Conservation (phyloP, 2,113 vertebrate species). For the Lepus timidus region DNA sequence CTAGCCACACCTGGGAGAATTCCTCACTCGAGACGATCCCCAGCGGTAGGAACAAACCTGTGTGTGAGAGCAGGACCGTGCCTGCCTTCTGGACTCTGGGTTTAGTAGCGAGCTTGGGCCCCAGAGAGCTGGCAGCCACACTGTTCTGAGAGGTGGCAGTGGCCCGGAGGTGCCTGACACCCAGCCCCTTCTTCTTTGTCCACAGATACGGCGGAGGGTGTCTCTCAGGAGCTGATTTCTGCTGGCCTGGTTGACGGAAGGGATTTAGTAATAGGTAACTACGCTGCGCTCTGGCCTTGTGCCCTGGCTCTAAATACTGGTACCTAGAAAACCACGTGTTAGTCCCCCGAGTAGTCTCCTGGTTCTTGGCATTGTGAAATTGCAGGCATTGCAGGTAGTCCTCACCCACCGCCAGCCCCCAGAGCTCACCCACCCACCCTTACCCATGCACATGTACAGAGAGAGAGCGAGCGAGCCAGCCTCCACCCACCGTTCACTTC, state of each 20-base stretch:
- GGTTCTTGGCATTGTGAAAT: slow-evolving; percentile 14
- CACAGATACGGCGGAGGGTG: slow-evolving; percentile 97
- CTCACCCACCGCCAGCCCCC: not conserved
- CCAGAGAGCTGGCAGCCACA: not conserved
- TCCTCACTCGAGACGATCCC: not conserved
- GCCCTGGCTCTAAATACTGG: not conserved
- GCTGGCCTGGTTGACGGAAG: slow-evolving; percentile 98
- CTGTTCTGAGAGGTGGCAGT: not conserved
- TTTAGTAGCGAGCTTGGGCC: not conserved
- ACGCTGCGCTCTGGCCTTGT: not conserved
- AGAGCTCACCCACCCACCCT: no score
- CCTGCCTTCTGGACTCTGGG: not conserved
- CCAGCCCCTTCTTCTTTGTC: slow-evolving; percentile 59
- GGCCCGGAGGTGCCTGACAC: not conserved
- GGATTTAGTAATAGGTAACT: slow-evolving; percentile 98
- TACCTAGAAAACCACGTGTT: not conserved
- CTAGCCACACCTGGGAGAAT: not conserved
- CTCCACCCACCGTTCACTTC: no score
- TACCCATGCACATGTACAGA: no score
- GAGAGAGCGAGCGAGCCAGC: no score
- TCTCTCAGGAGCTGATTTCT: slow-evolving; percentile 98
- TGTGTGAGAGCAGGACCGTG: not conserved
- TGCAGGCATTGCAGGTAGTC: not conserved
- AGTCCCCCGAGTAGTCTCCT: not conserved
- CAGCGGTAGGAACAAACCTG: not conserved